phyloP scores from a whole-genome alignment of 2,113 vertebrate genomes.

The Psephotus haematonotus region DNA sequence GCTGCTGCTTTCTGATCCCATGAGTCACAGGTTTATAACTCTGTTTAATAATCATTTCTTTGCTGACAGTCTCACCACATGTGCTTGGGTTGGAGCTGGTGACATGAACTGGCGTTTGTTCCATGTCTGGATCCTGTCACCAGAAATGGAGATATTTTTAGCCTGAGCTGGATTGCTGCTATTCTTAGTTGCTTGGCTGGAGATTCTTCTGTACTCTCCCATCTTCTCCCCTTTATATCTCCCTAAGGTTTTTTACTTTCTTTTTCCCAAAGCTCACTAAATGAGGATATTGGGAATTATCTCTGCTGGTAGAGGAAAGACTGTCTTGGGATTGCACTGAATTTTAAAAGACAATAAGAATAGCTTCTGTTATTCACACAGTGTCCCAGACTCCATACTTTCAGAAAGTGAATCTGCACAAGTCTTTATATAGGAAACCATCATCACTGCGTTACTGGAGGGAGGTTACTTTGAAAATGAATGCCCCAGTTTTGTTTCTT shows the following conservation, averaged over 20 bases:
- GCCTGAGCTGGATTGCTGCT: not conserved
- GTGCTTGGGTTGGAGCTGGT: not conserved
- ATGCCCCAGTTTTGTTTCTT: not conserved
- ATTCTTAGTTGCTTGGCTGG: conserved; percentile 8
- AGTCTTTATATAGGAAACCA: not conserved
- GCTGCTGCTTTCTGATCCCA: not conserved
- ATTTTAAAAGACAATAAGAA: not conserved
- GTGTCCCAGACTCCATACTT: not conserved
- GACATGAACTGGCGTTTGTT: not conserved
- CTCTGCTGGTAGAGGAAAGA: not conserved
- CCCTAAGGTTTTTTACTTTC: not conserved
- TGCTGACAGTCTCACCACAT: not conserved
- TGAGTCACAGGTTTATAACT: not conserved
- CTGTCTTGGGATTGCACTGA: not conserved
- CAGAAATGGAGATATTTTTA: conserved; percentile 40
- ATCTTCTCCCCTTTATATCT: not conserved
- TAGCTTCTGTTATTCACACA: not conserved
- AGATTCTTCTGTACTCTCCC: not conserved
- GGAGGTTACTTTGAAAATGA: not conserved
- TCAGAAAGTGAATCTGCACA: not conserved
- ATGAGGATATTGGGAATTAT: not conserved
- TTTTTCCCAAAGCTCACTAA: not conserved
- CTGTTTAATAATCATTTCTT: not conserved
- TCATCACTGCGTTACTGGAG: not conserved
- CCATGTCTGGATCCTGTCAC: not conserved